Percentiles rank a stretch among this genome's conserved stretches.
These are phyloP conservation scores for Mythimna pallens DNA, from an alignment of 2,888 invertebrate genomes.

Conservation along the genomic window DNA sequence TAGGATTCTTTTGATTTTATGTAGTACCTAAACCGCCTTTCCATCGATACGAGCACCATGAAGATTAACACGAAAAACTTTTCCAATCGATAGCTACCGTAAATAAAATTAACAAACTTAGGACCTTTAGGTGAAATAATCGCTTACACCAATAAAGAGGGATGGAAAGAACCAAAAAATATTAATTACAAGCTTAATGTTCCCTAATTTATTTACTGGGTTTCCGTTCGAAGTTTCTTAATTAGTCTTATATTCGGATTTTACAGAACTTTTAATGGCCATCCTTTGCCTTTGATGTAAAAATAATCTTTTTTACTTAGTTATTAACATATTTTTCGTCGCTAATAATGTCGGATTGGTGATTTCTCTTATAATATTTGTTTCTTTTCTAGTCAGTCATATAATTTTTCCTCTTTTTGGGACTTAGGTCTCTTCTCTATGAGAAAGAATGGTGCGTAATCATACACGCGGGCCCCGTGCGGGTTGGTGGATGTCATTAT, in stretches of 20 bases:
- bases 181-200: conserved; percentile 41
- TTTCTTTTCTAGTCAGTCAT: no score
- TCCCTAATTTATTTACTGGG: conserved; percentile 53
- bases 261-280: conserved; percentile 50
- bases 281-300: conserved; percentile 44
- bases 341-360: background rate
- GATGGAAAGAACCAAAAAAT: conserved; percentile 17
- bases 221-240: conserved; percentile 52
- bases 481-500: no score
- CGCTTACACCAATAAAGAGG: conserved; percentile 6
- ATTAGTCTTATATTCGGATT: conserved; percentile 59
- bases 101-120: conserved; percentile 21
- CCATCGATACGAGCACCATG: background rate
- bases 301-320: conserved; percentile 26
- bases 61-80: background rate
- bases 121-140: conserved; percentile 5
- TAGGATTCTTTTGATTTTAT: no score
- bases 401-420: no score
- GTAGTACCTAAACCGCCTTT: no score
- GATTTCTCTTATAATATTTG: background rate
- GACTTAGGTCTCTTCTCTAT: no score
- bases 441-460: no score
- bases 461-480: fast-evolving
- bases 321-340: conserved; percentile 17
- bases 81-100: background rate